Evolutionary conservation across 2,113 vertebrate genomes (phyloP).

Genomic region (Phodopus roborovskii): DNA sequence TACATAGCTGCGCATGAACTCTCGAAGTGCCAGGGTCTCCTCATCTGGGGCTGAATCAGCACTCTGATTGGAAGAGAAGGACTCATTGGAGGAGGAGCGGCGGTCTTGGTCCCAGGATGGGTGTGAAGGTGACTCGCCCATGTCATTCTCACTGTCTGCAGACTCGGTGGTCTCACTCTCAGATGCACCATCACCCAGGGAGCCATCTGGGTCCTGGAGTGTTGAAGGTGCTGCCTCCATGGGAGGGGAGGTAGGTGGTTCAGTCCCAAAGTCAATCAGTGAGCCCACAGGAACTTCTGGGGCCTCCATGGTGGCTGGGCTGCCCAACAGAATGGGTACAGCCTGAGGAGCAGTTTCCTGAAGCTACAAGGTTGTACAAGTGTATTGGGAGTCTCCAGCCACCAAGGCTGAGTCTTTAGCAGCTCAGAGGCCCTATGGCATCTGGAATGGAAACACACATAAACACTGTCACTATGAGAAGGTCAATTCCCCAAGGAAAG

Average conservation of each 20-base stretch:
- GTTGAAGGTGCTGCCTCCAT: neutral
- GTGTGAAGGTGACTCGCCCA: slow-evolving; percentile 86
- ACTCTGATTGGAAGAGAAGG: slow-evolving; percentile 93
- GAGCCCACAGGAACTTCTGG: slow-evolving; percentile 88
- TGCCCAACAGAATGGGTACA: accelerated
- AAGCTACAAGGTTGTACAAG: neutral
- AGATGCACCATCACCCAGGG: slow-evolving; percentile 69
- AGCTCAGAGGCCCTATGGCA: neutral
- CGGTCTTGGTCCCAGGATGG: slow-evolving; percentile 85
- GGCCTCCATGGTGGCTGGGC: slow-evolving; percentile 86
- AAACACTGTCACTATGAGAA: neutral
- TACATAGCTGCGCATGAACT: slow-evolving; percentile 94
- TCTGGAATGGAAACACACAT: slow-evolving; percentile 73
- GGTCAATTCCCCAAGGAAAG: accelerated
- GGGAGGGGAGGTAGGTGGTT: slow-evolving; percentile 74
- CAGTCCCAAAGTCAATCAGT: slow-evolving; percentile 90
- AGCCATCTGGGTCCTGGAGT: slow-evolving; percentile 38
- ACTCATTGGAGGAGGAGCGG: slow-evolving; percentile 92
- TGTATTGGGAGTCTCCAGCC: neutral
- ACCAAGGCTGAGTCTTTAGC: neutral
- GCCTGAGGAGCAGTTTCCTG: accelerated
- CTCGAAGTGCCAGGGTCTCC: slow-evolving; percentile 85
- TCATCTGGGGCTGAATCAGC: slow-evolving; percentile 86
- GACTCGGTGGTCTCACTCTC: slow-evolving; percentile 96
- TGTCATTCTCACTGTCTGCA: slow-evolving; percentile 95